Base-by-base conservation (phyloP, 2,797 vertebrate genomes). In the Esox lucius region DNA sequence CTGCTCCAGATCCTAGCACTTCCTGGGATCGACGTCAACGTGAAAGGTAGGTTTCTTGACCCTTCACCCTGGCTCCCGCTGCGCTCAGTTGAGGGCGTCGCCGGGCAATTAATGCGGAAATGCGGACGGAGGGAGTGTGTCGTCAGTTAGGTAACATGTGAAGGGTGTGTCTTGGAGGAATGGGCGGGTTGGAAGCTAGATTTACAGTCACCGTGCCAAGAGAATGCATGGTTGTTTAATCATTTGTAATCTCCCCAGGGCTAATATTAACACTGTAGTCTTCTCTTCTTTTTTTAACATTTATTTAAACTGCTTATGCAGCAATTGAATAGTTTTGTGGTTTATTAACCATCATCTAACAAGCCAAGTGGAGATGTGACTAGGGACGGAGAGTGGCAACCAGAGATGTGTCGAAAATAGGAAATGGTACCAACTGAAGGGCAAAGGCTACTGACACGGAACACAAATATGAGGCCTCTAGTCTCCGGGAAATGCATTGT, bases 21-120 rank as follows among this genome's bases (percentile, higher is more conserved):
- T 81, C 95, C 96, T 86, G 96, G 94, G 91, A 91, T 74, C 80
- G 96, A 97, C 85, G 90, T 96, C 93, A 98, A 99, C 84, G 90
- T 91, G 91, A 95, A 95, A 97, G 98, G 97, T 99, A 95, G 91
- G 96, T 91, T 88, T 81, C 67, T 67, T 13, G 5, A 12, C 75
- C 65, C 68, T 31, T 66, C 75, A 67, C 62, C 6, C 33, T 67
- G 49, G 86, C 49, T 81, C 69, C 82, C 71, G 79, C 81, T 72
- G 15, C 53, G 76, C 61, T 33, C 24, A 82, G 85, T 80, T 80
- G 83, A 81, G 3, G 73, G 68, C 84, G 84, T 82, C 68, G 59
- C 73, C 64, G 76, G 81, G 85, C 73, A 68, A 80, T 89, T 88
- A 82, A 82, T 81, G 78, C 75, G 74, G 53, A 74, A 70, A 56